phyloP scores from a whole-genome alignment of 2,113 vertebrate genomes.

The Menura novaehollandiae region DNA sequence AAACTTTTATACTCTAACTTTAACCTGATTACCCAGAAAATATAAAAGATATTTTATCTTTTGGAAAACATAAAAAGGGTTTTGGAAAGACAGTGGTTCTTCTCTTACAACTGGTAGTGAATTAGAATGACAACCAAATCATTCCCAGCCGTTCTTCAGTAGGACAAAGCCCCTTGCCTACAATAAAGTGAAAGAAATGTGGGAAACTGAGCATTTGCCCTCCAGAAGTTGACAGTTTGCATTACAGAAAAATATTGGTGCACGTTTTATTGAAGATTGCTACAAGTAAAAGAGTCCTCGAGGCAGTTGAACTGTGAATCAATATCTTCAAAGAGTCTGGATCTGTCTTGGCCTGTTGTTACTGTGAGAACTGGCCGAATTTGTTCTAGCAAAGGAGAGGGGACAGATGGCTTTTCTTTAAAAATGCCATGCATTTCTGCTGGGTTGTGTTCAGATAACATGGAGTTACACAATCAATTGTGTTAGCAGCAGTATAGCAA shows the following conservation, averaged over 20 bases:
- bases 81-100: not conserved
- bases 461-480: accelerated
- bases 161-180: not conserved
- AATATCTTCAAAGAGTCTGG: not conserved
- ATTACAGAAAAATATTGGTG: not conserved
- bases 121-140: conserved; percentile 22
- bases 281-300: not conserved
- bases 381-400: not conserved
- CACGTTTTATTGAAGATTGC: not conserved
- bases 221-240: not conserved
- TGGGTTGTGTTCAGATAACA: not conserved
- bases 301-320: not conserved
- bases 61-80: not conserved
- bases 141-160: not conserved
- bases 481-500: not conserved
- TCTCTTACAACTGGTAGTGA: not conserved
- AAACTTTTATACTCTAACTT: not conserved
- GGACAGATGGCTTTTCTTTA: not conserved
- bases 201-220: not conserved
- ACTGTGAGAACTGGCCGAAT: not conserved
- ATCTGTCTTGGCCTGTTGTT: not conserved
- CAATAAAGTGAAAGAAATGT: not conserved
- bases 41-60: not conserved
- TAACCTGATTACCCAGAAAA: not conserved
- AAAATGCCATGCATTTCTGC: not conserved